phyloP scores from a whole-genome alignment of 2,113 vertebrate species.

The Lethenteron camtschaticum region DNA sequence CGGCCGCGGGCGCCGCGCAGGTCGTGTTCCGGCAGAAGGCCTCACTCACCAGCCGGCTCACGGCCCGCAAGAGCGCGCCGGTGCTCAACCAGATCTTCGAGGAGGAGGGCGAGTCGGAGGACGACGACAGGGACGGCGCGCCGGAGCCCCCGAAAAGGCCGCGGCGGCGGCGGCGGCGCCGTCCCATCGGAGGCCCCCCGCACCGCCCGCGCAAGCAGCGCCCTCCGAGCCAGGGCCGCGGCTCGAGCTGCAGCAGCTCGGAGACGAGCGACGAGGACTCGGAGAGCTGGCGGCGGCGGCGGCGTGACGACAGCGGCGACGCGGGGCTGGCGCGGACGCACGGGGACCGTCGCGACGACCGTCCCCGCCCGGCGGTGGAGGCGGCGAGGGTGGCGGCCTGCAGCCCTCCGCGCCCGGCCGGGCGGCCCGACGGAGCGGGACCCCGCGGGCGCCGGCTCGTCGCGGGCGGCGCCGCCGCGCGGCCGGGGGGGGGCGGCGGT shows the following conservation, averaged over 20 bases:
- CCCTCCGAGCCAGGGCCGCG: conserved; percentile 51
- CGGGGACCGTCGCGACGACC: too few relatives aligned
- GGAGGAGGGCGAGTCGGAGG: conserved; percentile 46
- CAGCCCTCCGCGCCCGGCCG: too few relatives aligned
- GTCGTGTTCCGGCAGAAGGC: conserved; percentile 16
- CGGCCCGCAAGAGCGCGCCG: conserved; percentile 23
- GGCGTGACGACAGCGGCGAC: conserved; percentile 35
- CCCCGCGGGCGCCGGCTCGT: too few relatives aligned
- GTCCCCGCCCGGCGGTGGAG: too few relatives aligned
- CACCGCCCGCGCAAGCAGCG: conserved; percentile 77
- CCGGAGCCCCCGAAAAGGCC: conserved; percentile 73
- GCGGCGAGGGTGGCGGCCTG: too few relatives aligned
- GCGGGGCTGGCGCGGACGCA: too few relatives aligned
- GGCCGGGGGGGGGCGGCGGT: too few relatives aligned
- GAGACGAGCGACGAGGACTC: conserved; percentile 93
- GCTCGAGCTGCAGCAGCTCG: conserved; percentile 81
- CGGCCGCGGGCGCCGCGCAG: conserved; percentile 13
- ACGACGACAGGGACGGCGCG: conserved; percentile 35
- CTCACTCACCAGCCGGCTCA: conserved; percentile 13
- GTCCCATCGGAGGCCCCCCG: conserved; percentile 33
- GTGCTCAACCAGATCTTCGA: conserved; percentile 52
- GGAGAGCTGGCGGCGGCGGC: conserved; percentile 41
- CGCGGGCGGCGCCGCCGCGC: too few relatives aligned
- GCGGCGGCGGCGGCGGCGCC: conserved; percentile 46
- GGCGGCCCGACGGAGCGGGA: too few relatives aligned